Percentiles rank a stretch among this genome's conserved stretches.
These are phyloP conservation scores for Anabacerthia variegaticeps DNA, from an alignment of 2,797 vertebrate species.

Conservation along the genomic window DNA sequence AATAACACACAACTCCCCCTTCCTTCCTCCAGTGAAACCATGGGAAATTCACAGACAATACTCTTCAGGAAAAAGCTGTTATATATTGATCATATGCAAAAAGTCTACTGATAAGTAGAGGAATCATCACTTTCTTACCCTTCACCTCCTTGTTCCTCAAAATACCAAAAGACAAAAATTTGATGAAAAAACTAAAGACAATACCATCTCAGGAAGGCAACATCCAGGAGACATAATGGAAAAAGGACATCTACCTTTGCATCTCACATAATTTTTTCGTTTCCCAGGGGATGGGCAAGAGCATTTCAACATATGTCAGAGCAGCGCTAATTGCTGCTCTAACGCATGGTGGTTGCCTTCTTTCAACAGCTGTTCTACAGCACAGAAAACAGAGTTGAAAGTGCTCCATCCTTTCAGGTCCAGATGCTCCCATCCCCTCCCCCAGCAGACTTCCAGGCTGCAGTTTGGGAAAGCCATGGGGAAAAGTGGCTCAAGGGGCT, in stretches of 20 bases:
- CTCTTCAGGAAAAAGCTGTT: neutral
- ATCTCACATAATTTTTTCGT: neutral
- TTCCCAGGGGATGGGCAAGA: neutral
- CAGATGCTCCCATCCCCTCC: slow-evolving; percentile 47
- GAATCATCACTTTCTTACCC: neutral
- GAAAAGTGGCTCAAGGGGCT: neutral
- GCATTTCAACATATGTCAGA: slow-evolving; percentile 20
- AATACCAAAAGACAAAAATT: neutral
- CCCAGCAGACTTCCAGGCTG: slow-evolving; percentile 18
- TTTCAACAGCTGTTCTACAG: slow-evolving; percentile 46
- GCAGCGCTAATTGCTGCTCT: slow-evolving; percentile 27
- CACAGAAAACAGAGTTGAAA: slow-evolving; percentile 37
- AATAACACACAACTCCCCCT: neutral
- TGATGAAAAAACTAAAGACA: neutral
- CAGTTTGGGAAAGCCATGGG: neutral
- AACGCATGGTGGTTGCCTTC: neutral
- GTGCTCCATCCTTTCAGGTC: slow-evolving; percentile 20
- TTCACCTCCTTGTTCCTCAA: neutral
- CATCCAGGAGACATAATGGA: neutral
- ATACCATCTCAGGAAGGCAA: neutral
- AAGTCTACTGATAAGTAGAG: neutral
- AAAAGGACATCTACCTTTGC: neutral
- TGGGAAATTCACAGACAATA: neutral
- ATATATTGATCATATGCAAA: neutral
- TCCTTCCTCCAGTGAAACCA: neutral